Evolutionary conservation across 92 coral and sea anemone species (phyloP).

Genomic region (Heteractis magnifica): DNA sequence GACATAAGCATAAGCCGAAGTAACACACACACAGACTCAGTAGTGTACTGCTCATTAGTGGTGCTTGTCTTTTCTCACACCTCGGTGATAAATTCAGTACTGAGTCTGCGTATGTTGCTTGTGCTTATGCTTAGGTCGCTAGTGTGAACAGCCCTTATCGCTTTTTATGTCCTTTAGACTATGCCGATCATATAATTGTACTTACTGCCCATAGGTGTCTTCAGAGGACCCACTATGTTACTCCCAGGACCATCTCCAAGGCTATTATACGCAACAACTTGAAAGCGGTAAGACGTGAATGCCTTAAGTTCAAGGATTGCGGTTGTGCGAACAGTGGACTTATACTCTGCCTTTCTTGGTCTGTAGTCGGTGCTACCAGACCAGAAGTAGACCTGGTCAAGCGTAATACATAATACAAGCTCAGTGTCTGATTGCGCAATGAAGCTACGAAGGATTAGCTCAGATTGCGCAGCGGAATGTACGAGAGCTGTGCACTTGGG

Average conservation of each 20-base stretch:
- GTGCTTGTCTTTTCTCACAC: no score
- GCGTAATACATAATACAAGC: not conserved
- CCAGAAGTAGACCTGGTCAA: constrained; percentile 82
- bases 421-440: not conserved
- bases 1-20: no score
- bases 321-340: constrained; percentile 56
- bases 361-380: constrained; percentile 53
- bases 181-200: not conserved
- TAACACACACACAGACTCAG: no score
- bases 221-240: constrained; percentile 78
- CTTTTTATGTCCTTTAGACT: no score
- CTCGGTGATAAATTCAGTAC: no score
- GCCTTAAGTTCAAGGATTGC: constrained; percentile 70
- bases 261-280: constrained; percentile 95
- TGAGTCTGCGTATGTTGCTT: no score
- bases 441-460: not conserved
- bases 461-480: no score
- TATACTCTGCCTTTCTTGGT: constrained; percentile 58
- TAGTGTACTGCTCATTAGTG: no score
- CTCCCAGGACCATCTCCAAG: constrained; percentile 92
- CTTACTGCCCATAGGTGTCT: constrained; percentile 91
- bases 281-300: constrained; percentile 80
- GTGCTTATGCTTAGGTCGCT: no score
- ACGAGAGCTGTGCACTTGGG: no score
- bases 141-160: no score